Percentiles rank a stretch among this genome's conserved stretches.
phyloP scores from a whole-genome alignment of 2,888 invertebrate species.

The Steinernema carpocapsae region DNA sequence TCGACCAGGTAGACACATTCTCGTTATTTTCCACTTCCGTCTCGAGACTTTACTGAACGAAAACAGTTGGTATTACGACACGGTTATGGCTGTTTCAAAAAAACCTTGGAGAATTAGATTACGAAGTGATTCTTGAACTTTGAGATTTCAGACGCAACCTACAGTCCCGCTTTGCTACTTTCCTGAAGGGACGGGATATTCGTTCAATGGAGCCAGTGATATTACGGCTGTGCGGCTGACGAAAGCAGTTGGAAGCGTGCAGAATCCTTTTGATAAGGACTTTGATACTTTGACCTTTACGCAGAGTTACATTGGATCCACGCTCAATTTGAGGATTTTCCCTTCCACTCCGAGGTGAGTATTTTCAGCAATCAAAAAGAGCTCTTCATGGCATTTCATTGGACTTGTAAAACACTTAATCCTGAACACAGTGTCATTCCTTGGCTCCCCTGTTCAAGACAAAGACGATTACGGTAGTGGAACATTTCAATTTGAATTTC shows the following conservation, averaged over 20 bases:
- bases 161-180: conserved; percentile 57
- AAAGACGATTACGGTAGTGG: too few species aligned
- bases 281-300: conserved; percentile 45
- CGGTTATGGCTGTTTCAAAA: not conserved
- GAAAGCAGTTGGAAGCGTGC: conserved; percentile 39
- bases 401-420: too few species aligned
- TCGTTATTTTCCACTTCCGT: not conserved
- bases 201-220: conserved; percentile 6
- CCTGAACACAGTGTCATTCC: too few species aligned
- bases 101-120: too few species aligned
- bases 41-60: too few species aligned
- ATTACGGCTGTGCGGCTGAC: not conserved
- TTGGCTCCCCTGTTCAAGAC: too few species aligned
- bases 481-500: too few species aligned
- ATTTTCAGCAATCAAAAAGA: too few species aligned
- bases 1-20: conserved; percentile 16
- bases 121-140: conserved; percentile 1
- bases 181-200: conserved; percentile 55
- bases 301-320: conserved; percentile 47
- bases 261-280: conserved; percentile 58
- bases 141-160: conserved; percentile 36
- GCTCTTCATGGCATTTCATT: too few species aligned
- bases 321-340: conserved; percentile 49
- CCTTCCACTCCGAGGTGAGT: conserved; percentile 3
- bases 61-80: not conserved